Evolutionary conservation across 2,888 invertebrate genomes (phyloP).

Genomic region (Acronicta psi): DNA sequence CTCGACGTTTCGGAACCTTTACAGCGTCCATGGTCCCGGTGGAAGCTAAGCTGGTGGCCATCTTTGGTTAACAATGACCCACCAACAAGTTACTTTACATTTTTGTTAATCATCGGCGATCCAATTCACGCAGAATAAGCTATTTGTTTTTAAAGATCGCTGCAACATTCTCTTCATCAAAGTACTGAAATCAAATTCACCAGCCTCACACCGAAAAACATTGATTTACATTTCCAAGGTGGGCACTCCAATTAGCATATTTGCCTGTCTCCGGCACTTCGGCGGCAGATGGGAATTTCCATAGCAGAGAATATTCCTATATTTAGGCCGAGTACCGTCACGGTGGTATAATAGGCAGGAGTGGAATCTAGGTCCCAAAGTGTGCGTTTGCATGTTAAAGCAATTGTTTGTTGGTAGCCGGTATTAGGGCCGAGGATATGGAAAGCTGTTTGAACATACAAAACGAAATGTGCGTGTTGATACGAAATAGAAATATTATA

Average conservation of each 20-base stretch:
- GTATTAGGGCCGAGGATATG: too few relatives aligned
- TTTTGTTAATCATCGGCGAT: too few relatives aligned
- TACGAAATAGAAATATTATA: too few relatives aligned
- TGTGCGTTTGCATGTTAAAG: conserved; percentile 36
- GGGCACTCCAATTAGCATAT: conserved; percentile 52
- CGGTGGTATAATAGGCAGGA: conserved; percentile 9
- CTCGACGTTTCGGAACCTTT: too few relatives aligned
- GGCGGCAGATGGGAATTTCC: conserved; percentile 39
- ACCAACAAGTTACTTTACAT: too few relatives aligned
- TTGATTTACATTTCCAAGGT: conserved; percentile 54
- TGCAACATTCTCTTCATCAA: conserved; percentile 5
- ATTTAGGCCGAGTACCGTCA: conserved; percentile 24
- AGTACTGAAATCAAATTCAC: conserved; percentile 6
- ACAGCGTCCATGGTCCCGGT: too few relatives aligned
- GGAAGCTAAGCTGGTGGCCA: too few relatives aligned
- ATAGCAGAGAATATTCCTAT: conserved; percentile 37
- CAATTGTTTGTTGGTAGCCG: conserved; percentile 14
- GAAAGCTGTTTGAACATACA: too few relatives aligned
- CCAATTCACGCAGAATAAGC: too few relatives aligned
- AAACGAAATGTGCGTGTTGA: too few relatives aligned
- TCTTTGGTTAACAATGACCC: too few relatives aligned
- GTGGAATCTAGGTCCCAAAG: conserved; percentile 20
- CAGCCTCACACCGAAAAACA: conserved; percentile 43
- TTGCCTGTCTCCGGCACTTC: conserved; percentile 27
- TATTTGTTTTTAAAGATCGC: too few relatives aligned